Evolutionary conservation across 2,113 vertebrate genomes (phyloP).

Genomic region (Platichthys flesus): DNA sequence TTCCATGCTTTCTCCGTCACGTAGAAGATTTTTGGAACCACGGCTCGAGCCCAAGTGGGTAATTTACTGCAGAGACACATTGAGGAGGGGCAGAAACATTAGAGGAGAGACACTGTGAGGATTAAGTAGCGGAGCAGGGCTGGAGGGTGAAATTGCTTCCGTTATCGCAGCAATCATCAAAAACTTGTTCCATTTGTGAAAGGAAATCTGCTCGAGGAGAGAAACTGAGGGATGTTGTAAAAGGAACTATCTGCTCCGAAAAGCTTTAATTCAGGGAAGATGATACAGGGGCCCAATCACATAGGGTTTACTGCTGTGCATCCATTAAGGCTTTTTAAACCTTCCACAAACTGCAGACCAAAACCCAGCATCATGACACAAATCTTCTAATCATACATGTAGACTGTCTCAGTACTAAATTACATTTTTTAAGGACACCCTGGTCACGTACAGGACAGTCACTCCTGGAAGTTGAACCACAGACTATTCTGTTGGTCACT

Average conservation of each 20-base stretch:
- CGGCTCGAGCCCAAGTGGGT: slow-evolving; percentile 96
- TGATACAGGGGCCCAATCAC: neutral
- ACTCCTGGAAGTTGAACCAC: neutral
- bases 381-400: neutral
- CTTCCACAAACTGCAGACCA: neutral
- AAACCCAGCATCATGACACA: neutral
- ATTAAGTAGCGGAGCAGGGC: neutral
- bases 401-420: neutral
- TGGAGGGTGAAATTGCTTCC: slow-evolving; percentile 20
- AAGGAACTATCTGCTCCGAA: neutral
- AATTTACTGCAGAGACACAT: slow-evolving; percentile 88
- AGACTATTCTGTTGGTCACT: neutral
- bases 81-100: slow-evolving; percentile 26
- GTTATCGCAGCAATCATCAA: slow-evolving; percentile 24
- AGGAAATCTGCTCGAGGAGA: slow-evolving; percentile 9
- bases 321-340: neutral
- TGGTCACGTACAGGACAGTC: neutral
- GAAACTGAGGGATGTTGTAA: slow-evolving; percentile 7
- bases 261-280: slow-evolving; percentile 12
- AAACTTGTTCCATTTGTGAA: slow-evolving; percentile 37
- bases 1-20: slow-evolving; percentile 99
- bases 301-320: neutral
- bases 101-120: slow-evolving; percentile 8
- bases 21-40: slow-evolving; percentile 98
- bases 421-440: neutral